phyloP scores from a whole-genome alignment of 2,113 vertebrate species.

The Scomber scombrus region DNA sequence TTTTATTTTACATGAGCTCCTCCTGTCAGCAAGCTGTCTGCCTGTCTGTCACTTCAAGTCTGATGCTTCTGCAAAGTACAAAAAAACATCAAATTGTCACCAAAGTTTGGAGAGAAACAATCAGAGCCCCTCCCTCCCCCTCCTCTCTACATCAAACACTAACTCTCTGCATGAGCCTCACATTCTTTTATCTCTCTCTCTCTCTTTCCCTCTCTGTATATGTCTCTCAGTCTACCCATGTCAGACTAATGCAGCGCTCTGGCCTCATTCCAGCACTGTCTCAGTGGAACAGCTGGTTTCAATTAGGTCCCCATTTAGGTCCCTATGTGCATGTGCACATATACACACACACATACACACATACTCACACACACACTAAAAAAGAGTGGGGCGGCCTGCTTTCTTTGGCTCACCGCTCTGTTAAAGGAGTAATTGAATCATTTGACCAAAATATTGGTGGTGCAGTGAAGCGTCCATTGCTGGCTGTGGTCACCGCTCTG shows the following conservation, averaged over 20 bases:
- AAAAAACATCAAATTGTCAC: conserved; percentile 59
- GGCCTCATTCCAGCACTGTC: conserved; percentile 62
- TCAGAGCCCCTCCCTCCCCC: not conserved
- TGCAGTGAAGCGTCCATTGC: conserved; percentile 45
- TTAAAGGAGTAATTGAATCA: conserved; percentile 70
- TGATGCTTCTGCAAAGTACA: conserved; percentile 23
- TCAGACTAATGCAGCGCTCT: conserved; percentile 60
- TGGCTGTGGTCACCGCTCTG: conserved; percentile 38
- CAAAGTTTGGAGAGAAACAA: conserved; percentile 44
- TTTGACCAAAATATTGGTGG: conserved; percentile 68
- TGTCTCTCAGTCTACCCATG: conserved; percentile 53
- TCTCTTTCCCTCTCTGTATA: not conserved
- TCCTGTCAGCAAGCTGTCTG: conserved; percentile 26
- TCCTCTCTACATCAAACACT: conserved; percentile 22
- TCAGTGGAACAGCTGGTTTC: conserved; percentile 77
- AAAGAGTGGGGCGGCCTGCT: conserved; percentile 34
- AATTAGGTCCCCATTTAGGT: conserved; percentile 69
- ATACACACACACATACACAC: conserved; percentile 23
- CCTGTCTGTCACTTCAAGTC: conserved; percentile 26
- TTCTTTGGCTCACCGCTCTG: conserved; percentile 58
- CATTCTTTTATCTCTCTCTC: conserved; percentile 30
- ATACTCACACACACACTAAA: conserved; percentile 1
- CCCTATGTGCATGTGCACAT: conserved; percentile 12
- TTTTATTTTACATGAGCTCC: conserved; percentile 20
- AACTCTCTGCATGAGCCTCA: conserved; percentile 7